Base-by-base conservation (phyloP, 1,140 invertebrate species). In the Zeugodacus cucurbitae region DNA sequence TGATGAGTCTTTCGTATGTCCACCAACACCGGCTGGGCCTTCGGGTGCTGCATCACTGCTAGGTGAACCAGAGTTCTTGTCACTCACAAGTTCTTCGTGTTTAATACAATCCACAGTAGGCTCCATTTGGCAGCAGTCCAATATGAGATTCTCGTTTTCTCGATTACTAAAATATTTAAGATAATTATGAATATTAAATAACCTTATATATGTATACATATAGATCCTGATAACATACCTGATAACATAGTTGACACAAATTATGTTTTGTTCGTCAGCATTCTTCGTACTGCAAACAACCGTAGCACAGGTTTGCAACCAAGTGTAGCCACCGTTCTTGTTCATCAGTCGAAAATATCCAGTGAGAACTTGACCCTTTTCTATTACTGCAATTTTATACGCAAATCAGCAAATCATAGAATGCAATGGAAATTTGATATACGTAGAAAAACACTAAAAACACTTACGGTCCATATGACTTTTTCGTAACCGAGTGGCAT, bases 261-360 rank as follows among this genome's bases (percentile, higher is more conserved):
- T 98, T 89, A 99, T 98, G 93, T 98, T 98, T 94, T 99, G 98
- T 92, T 99, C 98, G 89, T 99, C 98, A 5, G 97, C 96, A 91
- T 98, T 99, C 94, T 99, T 99, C 11, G 97, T 96, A 92, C 97
- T 99, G 94, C 97, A 99, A 64, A 99, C 98, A 11, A 99, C 97
- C 1, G 98, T 99, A 41, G 98, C 98, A 93, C 98, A 99, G 1
- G 97, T 98, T 94, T 99, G 98, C 86, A 99, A 94, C 98, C 98
- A 99, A 44, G 97, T 98, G 94, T 97, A 99, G 3, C 98, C 98
- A 7, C 98, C 98, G 89, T 96, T 97, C 94, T 98, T 98, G 94
- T 99, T 99, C 96, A 99, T 98, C 89, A 99, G 91, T 91, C 98
- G 96, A 94, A 98, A 99, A 94, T 99, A 99, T 92, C 98, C 97